Evolutionary conservation across 2,888 invertebrate species (phyloP).

Genomic region (Cheilosia impressa): DNA sequence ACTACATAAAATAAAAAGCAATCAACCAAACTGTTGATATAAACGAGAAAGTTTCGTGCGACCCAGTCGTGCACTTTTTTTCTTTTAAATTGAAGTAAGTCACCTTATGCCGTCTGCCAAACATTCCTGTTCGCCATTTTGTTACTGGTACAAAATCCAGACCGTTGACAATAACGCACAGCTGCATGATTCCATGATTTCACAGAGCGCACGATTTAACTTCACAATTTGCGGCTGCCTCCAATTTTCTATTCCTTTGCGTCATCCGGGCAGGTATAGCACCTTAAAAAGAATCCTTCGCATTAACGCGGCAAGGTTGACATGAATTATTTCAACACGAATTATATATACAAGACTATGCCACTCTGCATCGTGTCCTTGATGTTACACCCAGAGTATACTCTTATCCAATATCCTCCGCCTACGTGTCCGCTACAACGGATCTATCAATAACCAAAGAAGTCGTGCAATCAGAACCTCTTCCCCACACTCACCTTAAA

Average conservation of each 20-base stretch:
- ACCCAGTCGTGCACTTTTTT: no score
- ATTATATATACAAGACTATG: conserved; percentile 19
- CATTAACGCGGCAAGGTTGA: conserved; percentile 24
- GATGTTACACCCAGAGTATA: not conserved
- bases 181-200: conserved; percentile 33
- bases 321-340: conserved; percentile 30
- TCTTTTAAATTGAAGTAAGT: no score
- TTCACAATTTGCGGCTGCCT: conserved; percentile 37
- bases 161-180: conserved; percentile 41
- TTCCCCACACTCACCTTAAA: conserved; percentile 3
- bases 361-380: not conserved
- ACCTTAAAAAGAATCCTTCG: conserved; percentile 8
- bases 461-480: not conserved
- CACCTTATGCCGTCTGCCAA: not conserved
- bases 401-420: conserved; percentile 1
- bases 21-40: no score
- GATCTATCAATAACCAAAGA: conserved; percentile 40
- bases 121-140: not conserved
- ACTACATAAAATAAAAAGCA: no score
- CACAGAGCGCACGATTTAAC: conserved; percentile 34
- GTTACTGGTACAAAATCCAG: conserved; percentile 9
- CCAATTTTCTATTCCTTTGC: conserved; percentile 23
- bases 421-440: conserved; percentile 21
- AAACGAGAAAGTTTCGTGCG: no score
- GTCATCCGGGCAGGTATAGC: conserved; percentile 12